Percentiles rank a stretch among this genome's conserved stretches.
Conservation (phyloP, 1,140 invertebrate species). For the Charaxes varanes region DNA sequence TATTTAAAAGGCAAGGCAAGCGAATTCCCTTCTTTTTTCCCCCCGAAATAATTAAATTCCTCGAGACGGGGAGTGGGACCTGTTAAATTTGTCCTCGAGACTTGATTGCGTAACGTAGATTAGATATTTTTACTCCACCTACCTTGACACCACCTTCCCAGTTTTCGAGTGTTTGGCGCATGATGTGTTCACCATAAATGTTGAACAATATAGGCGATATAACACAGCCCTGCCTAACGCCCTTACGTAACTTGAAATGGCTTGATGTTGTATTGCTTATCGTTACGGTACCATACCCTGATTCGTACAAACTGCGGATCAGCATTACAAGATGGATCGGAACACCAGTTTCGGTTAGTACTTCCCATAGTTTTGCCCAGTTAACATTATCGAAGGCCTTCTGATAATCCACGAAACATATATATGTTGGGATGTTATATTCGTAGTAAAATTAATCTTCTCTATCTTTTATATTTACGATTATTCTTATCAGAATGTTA, state of each 20-base stretch:
- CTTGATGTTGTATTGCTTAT: background rate
- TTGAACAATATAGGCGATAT: slow-evolving; percentile 8
- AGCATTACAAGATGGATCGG: background rate
- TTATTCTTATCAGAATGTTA: too few species aligned
- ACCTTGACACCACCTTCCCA: slow-evolving; percentile 2
- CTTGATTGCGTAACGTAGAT: too few species aligned
- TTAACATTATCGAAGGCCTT: background rate
- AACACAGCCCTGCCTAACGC: slow-evolving; percentile 1
- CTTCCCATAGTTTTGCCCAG: background rate
- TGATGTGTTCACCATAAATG: slow-evolving; percentile 9
- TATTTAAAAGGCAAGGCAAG: too few species aligned
- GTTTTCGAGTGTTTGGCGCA: slow-evolving; percentile 3
- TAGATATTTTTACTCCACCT: background rate
- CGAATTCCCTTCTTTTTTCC: too few species aligned
- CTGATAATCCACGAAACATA: slow-evolving; percentile 3
- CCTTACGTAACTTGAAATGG: background rate
- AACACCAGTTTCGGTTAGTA: background rate
- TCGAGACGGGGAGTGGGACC: too few species aligned
- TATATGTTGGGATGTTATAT: background rate
- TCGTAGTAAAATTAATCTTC: too few species aligned
- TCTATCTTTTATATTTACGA: too few species aligned
- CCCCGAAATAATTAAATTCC: too few species aligned
- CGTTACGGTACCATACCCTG: background rate
- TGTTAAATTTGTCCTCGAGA: too few species aligned
- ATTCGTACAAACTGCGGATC: background rate